Percentiles rank a stretch among this genome's conserved stretches.
phyloP scores from a whole-genome alignment of 2,888 invertebrate genomes.

The Parnassius apollo region DNA sequence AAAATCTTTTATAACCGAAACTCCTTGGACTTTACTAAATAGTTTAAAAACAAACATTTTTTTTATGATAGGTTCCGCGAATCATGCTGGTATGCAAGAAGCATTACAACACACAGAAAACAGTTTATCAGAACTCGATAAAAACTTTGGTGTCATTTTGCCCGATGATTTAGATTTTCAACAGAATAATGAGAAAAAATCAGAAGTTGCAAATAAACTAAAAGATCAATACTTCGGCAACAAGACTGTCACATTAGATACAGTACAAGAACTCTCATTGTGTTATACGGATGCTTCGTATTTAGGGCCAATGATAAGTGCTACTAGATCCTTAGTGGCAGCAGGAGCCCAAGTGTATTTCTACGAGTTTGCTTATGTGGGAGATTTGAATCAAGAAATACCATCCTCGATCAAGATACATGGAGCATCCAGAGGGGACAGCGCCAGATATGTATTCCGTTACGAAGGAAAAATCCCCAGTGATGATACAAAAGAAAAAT shows the following conservation, averaged over 20 bases:
- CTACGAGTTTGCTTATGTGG: slow-evolving; percentile 80
- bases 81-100: slow-evolving; percentile 54
- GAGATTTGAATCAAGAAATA: slow-evolving; percentile 67
- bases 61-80: slow-evolving; percentile 59
- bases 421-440: slow-evolving; percentile 79
- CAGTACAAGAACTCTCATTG: slow-evolving; percentile 42
- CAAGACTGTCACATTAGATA: slow-evolving; percentile 37
- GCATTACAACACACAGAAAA: slow-evolving; percentile 42
- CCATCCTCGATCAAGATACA: slow-evolving; percentile 49
- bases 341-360: slow-evolving; percentile 72
- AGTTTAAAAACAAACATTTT: slow-evolving; percentile 38
- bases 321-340: slow-evolving; percentile 47
- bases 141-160: slow-evolving; percentile 41
- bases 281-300: slow-evolving; percentile 59
- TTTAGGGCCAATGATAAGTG: slow-evolving; percentile 51
- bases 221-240: slow-evolving; percentile 54
- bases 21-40: slow-evolving; percentile 52
- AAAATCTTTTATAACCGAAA: slow-evolving; percentile 46
- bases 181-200: slow-evolving; percentile 33
- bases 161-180: slow-evolving; percentile 56
- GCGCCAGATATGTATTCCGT: slow-evolving; percentile 75
- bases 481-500: slow-evolving; percentile 37
- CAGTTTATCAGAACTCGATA: slow-evolving; percentile 44
- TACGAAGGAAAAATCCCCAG: slow-evolving; percentile 36
- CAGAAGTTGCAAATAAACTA: slow-evolving; percentile 38